A percentile compares a stretch with the other conserved stretches of the same genome.
phyloP scores from a whole-genome alignment of 2,113 vertebrate species.

The Rhineura floridana region DNA sequence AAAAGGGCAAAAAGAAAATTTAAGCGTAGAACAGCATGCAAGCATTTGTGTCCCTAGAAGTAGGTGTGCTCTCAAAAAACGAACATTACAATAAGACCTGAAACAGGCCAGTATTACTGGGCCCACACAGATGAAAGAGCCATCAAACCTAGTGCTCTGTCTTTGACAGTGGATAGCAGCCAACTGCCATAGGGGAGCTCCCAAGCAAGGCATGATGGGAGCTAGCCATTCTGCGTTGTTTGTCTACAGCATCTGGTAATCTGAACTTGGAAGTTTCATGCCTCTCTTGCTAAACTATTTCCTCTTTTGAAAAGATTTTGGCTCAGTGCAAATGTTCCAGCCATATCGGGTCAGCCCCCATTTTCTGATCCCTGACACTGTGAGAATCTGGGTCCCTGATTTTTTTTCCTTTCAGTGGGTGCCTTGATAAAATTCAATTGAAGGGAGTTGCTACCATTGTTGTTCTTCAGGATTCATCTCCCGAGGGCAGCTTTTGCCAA shows the following conservation, averaged over 20 bases:
- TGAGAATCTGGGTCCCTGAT: too few relatives aligned
- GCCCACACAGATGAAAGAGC: background rate
- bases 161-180: background rate
- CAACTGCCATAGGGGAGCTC: background rate
- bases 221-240: too few relatives aligned
- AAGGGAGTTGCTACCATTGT: background rate
- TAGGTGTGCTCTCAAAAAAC: background rate
- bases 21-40: rapidly evolving
- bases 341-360: too few relatives aligned
- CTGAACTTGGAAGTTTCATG: too few relatives aligned
- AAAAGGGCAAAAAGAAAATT: constrained; percentile 6
- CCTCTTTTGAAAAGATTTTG: background rate
- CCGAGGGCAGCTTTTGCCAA: background rate
- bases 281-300: background rate
- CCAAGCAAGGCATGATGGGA: background rate
- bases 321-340: background rate
- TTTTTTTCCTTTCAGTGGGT: background rate
- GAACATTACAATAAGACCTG: too few relatives aligned
- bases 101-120: background rate
- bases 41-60: background rate
- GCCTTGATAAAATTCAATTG: background rate
- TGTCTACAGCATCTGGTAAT: background rate
- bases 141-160: background rate
- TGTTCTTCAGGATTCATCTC: background rate
- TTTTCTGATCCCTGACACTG: background rate